Conservation (phyloP, 2,797 vertebrate species). For the Dromococcyx pavoninus region DNA sequence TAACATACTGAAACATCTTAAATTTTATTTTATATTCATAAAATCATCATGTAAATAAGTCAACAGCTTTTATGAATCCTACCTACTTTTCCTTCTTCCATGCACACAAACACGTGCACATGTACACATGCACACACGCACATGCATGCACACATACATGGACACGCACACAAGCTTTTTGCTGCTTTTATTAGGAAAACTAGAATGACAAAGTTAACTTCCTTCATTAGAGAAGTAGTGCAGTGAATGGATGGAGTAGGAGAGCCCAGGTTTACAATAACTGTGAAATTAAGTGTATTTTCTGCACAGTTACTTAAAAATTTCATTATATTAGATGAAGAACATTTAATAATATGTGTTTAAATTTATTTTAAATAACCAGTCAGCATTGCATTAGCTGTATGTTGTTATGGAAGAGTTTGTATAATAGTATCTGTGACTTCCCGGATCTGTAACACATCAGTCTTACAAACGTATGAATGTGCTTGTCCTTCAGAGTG, state of each 20-base stretch:
- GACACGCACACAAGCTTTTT: background rate
- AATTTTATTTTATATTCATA: background rate
- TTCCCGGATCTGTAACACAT: constrained; percentile 11
- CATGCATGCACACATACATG: background rate
- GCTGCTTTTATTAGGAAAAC: background rate
- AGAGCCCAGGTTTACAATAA: constrained; percentile 1
- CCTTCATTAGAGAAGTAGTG: background rate
- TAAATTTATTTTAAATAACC: background rate
- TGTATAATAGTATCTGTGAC: constrained; percentile 19
- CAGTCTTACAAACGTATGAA: constrained; percentile 53
- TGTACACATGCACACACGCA: accelerated
- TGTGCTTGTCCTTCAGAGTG: constrained; percentile 73
- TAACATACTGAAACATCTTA: background rate
- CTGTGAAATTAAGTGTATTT: background rate
- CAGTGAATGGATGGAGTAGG: background rate
- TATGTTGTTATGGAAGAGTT: constrained; percentile 39
- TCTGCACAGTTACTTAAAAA: background rate
- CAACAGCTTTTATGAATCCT: background rate
- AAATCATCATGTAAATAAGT: background rate
- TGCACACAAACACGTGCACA: background rate
- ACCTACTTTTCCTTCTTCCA: background rate
- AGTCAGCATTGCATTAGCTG: background rate
- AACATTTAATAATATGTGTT: background rate
- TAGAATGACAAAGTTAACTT: background rate
- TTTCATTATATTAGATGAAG: background rate